Conservation (phyloP, 2,888 invertebrate genomes). For the Neria commutata region DNA sequence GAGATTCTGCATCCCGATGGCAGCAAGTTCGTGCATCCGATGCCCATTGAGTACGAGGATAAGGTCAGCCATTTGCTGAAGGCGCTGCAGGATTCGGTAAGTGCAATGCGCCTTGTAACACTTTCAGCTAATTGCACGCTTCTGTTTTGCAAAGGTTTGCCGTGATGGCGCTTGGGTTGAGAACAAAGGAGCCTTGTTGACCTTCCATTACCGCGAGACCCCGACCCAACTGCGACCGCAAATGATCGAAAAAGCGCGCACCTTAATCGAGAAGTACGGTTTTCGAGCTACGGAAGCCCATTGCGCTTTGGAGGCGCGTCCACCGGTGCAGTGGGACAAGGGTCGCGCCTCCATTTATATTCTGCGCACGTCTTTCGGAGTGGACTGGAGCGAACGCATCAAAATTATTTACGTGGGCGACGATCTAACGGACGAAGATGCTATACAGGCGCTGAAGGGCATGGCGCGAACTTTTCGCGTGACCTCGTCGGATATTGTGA, state of each 20-base stretch:
- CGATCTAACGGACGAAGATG: constrained; percentile 88
- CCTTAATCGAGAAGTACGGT: constrained; percentile 76
- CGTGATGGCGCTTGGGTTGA: constrained; percentile 91
- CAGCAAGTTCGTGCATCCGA: constrained; percentile 88
- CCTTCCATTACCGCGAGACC: constrained; percentile 87
- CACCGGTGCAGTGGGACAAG: constrained; percentile 91
- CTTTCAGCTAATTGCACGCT: neutral
- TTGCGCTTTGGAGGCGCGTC: constrained; percentile 88
- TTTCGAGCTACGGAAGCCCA: constrained; percentile 82
- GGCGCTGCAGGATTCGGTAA: constrained; percentile 79
- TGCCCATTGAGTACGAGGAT: constrained; percentile 83
- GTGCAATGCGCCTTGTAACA: constrained; percentile 11
- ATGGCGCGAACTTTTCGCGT: constrained; percentile 93
- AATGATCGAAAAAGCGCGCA: constrained; percentile 74
- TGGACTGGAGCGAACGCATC: constrained; percentile 90
- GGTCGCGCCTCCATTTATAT: constrained; percentile 89
- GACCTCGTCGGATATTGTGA: constrained; percentile 81
- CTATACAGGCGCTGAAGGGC: constrained; percentile 90
- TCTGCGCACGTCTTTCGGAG: constrained; percentile 84
- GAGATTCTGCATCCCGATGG: constrained; percentile 90
- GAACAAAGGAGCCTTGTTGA: constrained; percentile 84
- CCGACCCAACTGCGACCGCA: constrained; percentile 71
- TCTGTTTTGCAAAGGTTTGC: constrained; percentile 67
- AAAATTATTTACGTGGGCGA: constrained; percentile 90
- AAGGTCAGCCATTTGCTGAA: constrained; percentile 80